phyloP scores from a whole-genome alignment of 2,797 vertebrate species.

The Anabacerthia variegaticeps region DNA sequence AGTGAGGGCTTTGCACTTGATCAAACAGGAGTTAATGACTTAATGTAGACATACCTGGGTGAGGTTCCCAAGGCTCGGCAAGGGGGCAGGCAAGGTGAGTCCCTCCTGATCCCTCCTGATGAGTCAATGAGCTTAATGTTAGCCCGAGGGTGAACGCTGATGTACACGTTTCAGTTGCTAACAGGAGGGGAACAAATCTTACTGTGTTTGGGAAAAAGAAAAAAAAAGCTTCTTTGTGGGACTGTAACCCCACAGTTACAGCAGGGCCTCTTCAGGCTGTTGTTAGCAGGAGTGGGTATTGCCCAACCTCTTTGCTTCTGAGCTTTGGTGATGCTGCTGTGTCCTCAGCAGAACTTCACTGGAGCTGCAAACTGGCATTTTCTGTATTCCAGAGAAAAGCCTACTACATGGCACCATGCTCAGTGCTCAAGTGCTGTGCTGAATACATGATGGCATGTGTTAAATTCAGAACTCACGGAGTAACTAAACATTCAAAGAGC shows the following conservation, averaged over 20 bases:
- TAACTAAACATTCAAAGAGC: not conserved
- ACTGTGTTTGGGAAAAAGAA: not conserved
- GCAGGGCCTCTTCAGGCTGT: not conserved
- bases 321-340: not conserved
- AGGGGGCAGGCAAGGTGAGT: conserved; percentile 42
- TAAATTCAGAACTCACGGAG: not conserved
- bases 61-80: not conserved
- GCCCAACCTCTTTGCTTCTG: not conserved
- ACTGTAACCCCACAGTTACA: not conserved
- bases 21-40: not conserved
- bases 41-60: not conserved
- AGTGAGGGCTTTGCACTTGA: not conserved
- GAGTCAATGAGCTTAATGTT: conserved; percentile 6
- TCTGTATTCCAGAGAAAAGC: not conserved
- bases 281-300: not conserved
- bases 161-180: not conserved
- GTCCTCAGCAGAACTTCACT: not conserved
- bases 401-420: not conserved
- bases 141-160: not conserved
- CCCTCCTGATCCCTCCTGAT: not conserved
- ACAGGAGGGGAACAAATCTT: not conserved
- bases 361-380: not conserved
- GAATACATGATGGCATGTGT: not conserved
- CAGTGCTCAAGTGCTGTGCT: rapidly evolving
- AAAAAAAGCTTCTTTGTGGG: not conserved